phyloP scores from a whole-genome alignment of 2,113 vertebrate genomes.

The Mesocricetus auratus region DNA sequence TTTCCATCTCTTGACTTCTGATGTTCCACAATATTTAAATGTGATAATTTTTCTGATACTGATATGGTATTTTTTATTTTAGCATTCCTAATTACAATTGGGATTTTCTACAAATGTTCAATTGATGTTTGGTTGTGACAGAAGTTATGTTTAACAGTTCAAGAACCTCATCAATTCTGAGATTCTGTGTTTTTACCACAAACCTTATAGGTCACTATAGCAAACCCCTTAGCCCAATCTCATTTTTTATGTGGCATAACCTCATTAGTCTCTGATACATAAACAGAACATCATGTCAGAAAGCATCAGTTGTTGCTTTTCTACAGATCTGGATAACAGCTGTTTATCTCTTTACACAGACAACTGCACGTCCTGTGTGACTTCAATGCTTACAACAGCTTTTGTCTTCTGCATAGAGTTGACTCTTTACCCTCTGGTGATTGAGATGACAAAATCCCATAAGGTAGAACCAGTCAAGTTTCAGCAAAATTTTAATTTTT shows the following conservation, averaged over 20 bases:
- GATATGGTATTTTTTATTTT: not conserved
- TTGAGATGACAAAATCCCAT: conserved; percentile 60
- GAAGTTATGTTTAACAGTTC: not conserved
- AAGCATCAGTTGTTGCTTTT: conserved; percentile 51
- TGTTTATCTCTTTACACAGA: conserved; percentile 25
- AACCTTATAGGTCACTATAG: not conserved
- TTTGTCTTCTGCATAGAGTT: conserved; percentile 38
- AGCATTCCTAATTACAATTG: not conserved
- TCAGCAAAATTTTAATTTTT: conserved; percentile 39
- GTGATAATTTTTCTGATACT: not conserved
- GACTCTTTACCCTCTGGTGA: conserved; percentile 36
- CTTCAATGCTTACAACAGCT: not conserved
- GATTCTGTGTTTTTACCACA: not conserved
- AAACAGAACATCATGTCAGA: conserved; percentile 54
- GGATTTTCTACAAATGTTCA: not conserved
- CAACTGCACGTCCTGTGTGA: not conserved
- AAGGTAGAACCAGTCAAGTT: not conserved
- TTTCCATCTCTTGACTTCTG: not conserved
- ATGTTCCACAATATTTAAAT: not conserved
- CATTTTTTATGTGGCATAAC: conserved; percentile 44
- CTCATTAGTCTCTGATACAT: conserved; percentile 47
- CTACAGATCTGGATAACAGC: conserved; percentile 4
- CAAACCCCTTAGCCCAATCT: not conserved
- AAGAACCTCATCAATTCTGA: not conserved
- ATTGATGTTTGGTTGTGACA: not conserved